phyloP scores from a whole-genome alignment of 2,113 vertebrate species.

The Thomomys bottae region DNA sequence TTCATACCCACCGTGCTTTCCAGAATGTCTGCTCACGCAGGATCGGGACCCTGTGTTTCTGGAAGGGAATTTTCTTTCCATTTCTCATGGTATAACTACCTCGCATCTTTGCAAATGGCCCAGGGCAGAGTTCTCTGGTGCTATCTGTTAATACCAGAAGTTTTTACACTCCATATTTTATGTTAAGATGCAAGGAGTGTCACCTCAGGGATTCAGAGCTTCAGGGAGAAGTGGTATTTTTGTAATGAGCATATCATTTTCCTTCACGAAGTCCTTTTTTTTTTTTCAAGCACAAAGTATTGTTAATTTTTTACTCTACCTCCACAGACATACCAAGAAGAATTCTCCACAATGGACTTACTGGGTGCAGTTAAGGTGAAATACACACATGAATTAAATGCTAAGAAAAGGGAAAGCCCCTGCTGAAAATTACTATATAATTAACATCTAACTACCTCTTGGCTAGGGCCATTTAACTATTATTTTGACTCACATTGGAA shows the following conservation, averaged over 20 bases:
- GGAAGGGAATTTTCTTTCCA: slow-evolving; percentile 67
- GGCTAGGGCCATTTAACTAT: neutral
- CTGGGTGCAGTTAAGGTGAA: slow-evolving; percentile 77
- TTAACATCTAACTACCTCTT: neutral
- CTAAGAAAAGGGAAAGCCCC: slow-evolving; percentile 65
- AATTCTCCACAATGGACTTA: slow-evolving; percentile 83
- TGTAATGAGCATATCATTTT: slow-evolving; percentile 77
- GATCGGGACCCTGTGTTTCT: slow-evolving; percentile 68
- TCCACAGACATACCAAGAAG: slow-evolving; percentile 74
- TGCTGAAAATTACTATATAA: neutral
- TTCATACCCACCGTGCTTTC: slow-evolving; percentile 49
- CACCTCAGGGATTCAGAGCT: slow-evolving; percentile 77
- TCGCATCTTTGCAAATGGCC: slow-evolving; percentile 81
- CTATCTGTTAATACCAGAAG: slow-evolving; percentile 86
- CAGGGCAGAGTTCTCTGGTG: slow-evolving; percentile 74
- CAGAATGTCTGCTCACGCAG: slow-evolving; percentile 57
- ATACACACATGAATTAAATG: slow-evolving; percentile 74
- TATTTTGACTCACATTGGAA: neutral
- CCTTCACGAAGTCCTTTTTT: slow-evolving; percentile 77
- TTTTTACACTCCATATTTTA: slow-evolving; percentile 83
- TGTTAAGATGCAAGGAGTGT: slow-evolving; percentile 85
- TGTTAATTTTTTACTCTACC: slow-evolving; percentile 82
- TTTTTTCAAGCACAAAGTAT: slow-evolving; percentile 58
- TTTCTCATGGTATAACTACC: slow-evolving; percentile 76
- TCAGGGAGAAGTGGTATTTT: slow-evolving; percentile 79